Conservation (phyloP, 2,113 vertebrate species). For the Pseudorectes ferrugineus region DNA sequence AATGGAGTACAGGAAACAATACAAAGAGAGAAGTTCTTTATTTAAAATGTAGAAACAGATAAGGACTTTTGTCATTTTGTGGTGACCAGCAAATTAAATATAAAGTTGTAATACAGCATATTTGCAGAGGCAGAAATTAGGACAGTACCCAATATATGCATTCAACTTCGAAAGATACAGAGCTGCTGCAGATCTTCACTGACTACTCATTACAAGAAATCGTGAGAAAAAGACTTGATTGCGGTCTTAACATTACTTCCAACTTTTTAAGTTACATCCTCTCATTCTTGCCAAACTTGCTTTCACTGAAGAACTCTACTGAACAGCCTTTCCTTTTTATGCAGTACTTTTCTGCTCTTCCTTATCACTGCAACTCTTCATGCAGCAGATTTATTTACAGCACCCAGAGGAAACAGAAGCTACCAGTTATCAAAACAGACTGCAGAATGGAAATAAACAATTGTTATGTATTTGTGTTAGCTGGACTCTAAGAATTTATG, state of each 20-base stretch:
- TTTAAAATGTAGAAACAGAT: not conserved
- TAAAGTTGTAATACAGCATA: not conserved
- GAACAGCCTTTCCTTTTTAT: not conserved
- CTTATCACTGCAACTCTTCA: not conserved
- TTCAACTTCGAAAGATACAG: not conserved
- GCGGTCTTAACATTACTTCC: not conserved
- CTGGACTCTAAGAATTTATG: not conserved
- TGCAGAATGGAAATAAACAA: not conserved
- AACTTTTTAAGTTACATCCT: not conserved
- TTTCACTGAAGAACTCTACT: not conserved
- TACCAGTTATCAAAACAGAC: not conserved
- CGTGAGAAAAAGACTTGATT: not conserved
- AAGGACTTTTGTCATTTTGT: not conserved
- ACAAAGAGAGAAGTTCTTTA: not conserved
- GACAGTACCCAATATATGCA: fast-evolving
- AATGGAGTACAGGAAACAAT: not conserved
- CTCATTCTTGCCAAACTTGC: not conserved
- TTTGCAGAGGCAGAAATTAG: not conserved
- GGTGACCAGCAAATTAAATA: not conserved
- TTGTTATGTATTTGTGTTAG: not conserved
- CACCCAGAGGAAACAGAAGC: not conserved
- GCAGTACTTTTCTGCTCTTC: not conserved
- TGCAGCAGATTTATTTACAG: not conserved
- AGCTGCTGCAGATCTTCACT: not conserved
- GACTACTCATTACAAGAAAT: not conserved